phyloP scores from a whole-genome alignment of 2,797 vertebrate genomes.

The Scomberomorus guttatus region DNA sequence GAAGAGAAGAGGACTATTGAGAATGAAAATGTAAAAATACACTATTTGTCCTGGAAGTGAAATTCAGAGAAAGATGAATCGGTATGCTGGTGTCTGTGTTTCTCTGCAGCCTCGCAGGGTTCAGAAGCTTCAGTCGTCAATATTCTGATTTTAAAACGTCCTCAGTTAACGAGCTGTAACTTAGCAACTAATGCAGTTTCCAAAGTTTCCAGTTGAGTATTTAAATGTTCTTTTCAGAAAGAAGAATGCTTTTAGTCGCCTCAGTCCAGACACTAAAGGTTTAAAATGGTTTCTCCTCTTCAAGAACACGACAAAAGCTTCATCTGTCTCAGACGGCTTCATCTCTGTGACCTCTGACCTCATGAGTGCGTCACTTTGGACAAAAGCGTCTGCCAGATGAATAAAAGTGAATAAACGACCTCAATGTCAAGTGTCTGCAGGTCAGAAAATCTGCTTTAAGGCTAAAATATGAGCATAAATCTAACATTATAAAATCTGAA shows the following conservation, averaged over 20 bases:
- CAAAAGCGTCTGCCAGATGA: not conserved
- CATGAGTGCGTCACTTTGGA: not conserved
- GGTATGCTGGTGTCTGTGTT: no score
- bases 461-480: not conserved
- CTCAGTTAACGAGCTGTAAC: slow-evolving; percentile 17
- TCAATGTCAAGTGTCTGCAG: no score
- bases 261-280: not conserved
- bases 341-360: not conserved
- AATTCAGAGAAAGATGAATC: no score
- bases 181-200: slow-evolving; percentile 43
- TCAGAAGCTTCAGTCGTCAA: accelerated
- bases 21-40: no score
- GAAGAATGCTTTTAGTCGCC: slow-evolving; percentile 20
- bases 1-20: no score
- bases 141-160: slow-evolving; percentile 17
- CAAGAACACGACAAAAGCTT: not conserved
- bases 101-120: not conserved
- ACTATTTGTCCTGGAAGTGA: no score
- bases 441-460: not conserved
- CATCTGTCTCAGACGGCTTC: not conserved
- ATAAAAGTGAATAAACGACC: no score
- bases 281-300: slow-evolving; percentile 10
- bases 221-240: slow-evolving; percentile 8
- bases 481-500: not conserved
- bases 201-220: slow-evolving; percentile 16